Evolutionary conservation across 2,888 invertebrate species (phyloP).

Genomic region (Melanostoma mellinum): DNA sequence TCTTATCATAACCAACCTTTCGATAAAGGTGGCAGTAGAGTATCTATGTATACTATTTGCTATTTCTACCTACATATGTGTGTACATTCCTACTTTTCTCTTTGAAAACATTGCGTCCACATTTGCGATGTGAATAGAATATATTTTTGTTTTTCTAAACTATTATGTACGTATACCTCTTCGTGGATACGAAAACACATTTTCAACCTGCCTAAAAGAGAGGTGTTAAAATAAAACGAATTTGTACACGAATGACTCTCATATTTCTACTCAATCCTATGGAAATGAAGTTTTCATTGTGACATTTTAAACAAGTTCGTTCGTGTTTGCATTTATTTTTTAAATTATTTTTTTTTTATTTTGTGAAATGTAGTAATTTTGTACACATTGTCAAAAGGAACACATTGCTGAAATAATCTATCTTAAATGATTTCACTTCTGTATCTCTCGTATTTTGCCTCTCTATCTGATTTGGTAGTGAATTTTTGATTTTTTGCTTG

Average conservation of each 20-base stretch:
- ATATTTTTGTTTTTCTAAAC: constrained; percentile 15
- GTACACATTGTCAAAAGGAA: constrained; percentile 32
- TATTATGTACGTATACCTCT: constrained; percentile 38
- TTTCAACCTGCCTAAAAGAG: constrained; percentile 31
- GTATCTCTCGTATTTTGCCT: constrained; percentile 33
- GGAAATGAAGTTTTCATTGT: constrained; percentile 33
- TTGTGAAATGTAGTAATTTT: constrained; percentile 3
- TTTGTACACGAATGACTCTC: not conserved
- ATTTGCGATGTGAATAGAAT: constrained; percentile 64
- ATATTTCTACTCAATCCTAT: constrained; percentile 14
- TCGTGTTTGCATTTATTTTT: constrained; percentile 53
- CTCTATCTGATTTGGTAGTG: not conserved
- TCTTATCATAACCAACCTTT: constrained; percentile 50
- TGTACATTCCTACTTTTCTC: constrained; percentile 41
- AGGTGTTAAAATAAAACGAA: constrained; percentile 59
- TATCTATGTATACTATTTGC: constrained; percentile 29
- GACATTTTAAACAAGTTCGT: constrained; percentile 61
- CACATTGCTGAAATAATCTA: constrained; percentile 49
- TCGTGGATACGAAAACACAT: not conserved
- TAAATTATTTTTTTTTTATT: constrained; percentile 37
- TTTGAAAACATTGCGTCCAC: constrained; percentile 54
- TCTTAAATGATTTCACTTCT: constrained; percentile 60
- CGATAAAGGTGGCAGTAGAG: constrained; percentile 43
- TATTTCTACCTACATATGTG: not conserved
- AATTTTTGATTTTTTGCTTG: not conserved